Base-by-base conservation (phyloP, 2,888 invertebrate genomes). In the Dioctria linearis region DNA sequence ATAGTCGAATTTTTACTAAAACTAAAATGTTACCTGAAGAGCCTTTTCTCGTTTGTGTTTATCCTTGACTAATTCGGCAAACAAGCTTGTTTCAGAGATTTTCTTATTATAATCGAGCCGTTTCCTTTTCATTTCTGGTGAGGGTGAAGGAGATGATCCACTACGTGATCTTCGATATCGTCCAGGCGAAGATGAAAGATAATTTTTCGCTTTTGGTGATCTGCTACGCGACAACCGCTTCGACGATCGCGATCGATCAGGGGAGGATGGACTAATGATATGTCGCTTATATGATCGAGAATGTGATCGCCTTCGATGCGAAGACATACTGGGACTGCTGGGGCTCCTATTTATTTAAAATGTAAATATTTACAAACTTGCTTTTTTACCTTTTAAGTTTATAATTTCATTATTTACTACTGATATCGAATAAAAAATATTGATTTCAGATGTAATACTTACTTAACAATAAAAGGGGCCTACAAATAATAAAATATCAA, bases 31-130 rank as follows among this genome's bases (percentile, higher is more conserved):
- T 84, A 86, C 87, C 83, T 90, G 91, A 81, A 92, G 88, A 78
- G 95, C 95, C 87, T 95, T 91, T 81, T 95, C 94, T 6, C 95
- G 91, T 90, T 95, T 95, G 84, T 95, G 95, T 84, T 94, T 93
- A 86, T 95, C 95, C 86, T 96, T 96, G 11, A 96, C 95, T 82
- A 97, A 91, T 88, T 96, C 96, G 0, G 96, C 96, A 87, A 97
- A 97, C 9, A 97, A 90, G 87, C 96, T 96, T 6, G 96, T 96
- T 85, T 96, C 95, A 78, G 94, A 94, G 86, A 96, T 95, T 87
- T 96, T 96, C 85, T 95, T 94, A 83, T 93, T 93, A 83, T 93
- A 91, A 86, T 93, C 92, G 80, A 93, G 92, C 83, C 90, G 91
- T 78, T 91, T 90, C 54, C 86, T 85, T 71, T 87, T 88, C 2